Base-by-base conservation (phyloP, 92 coral and sea anemone species). In the Siderastrea siderea region DNA sequence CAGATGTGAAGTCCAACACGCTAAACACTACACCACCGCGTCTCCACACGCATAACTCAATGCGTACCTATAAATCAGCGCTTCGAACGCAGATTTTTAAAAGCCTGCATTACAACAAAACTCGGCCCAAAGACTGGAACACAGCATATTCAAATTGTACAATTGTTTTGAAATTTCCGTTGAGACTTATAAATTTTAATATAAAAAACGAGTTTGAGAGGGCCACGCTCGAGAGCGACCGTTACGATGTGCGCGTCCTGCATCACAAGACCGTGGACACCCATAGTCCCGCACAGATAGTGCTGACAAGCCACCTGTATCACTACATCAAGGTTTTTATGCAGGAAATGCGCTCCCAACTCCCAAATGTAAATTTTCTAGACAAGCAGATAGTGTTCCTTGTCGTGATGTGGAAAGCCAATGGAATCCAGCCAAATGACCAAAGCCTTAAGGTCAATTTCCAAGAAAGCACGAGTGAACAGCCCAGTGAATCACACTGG, bases 191-290 rank as follows among this genome's bases (percentile, higher is more conserved):
- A 26, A 26, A 26, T 26, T 26, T 26, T 26, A 26, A 26, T 26
- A 26, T 26, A 26, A 26, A 26, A 26, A 26, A 26, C 13, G 95
- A 94, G 69, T 94, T 92, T 66, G 15, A 78, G 45, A 57, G 84
- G 48, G 88, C 87, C 15, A 66, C 51, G 54, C 77, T 83, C 48
- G 79, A 85, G 17, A 90, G 71, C 1, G 90, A 83, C 7, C 26
- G 47, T 3, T 83, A 81, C 54, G 80, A 89, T 47, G 84, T 91
- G 7, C 81, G 57, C 5, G 90, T 92, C 38, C 79, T 82, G 75
- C 44, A 85, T n/a, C 93, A 91, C 80, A 89, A 94, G 46, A 94
- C 93, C 3, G 76, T 84, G 6, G 81, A 89, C 10, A 82, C 86
- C 2, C 86, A 92, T 51, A 94, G 93, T 13, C 95, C 92, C 1